Conservation (phyloP, 2,113 vertebrate species). For the Panthera uncia region DNA sequence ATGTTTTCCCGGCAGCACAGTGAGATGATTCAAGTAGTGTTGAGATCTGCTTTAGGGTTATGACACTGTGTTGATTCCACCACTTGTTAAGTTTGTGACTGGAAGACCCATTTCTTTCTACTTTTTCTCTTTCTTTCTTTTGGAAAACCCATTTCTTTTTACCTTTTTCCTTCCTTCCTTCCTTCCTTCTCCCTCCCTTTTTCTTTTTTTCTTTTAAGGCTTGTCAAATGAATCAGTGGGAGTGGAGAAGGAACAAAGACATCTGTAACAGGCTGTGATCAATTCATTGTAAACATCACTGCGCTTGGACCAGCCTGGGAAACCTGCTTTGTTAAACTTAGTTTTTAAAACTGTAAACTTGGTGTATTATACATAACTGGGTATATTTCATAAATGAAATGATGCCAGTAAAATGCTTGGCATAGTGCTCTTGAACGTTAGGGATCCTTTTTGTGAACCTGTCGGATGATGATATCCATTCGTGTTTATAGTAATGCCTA, state of each 20-base stretch:
- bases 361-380: background rate
- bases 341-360: background rate
- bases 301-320: background rate
- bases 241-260: background rate
- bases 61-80: background rate
- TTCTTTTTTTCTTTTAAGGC: background rate
- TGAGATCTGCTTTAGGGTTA: background rate
- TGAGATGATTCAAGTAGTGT: background rate
- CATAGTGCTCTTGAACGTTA: background rate
- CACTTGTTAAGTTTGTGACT: background rate
- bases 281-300: background rate
- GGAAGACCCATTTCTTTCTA: background rate
- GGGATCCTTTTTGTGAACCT: background rate
- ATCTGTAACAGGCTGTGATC: background rate
- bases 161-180: background rate
- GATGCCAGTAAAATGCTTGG: background rate
- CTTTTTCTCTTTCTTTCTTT: no score
- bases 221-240: background rate
- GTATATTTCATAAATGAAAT: background rate
- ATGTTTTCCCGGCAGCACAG: background rate
- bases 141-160: background rate
- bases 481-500: background rate
- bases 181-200: background rate
- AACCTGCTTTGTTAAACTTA: background rate
- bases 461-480: background rate